These are phyloP conservation scores for Rhinichthys osculus DNA, from an alignment of 2,797 vertebrate genomes.

Conservation along the genomic window DNA sequence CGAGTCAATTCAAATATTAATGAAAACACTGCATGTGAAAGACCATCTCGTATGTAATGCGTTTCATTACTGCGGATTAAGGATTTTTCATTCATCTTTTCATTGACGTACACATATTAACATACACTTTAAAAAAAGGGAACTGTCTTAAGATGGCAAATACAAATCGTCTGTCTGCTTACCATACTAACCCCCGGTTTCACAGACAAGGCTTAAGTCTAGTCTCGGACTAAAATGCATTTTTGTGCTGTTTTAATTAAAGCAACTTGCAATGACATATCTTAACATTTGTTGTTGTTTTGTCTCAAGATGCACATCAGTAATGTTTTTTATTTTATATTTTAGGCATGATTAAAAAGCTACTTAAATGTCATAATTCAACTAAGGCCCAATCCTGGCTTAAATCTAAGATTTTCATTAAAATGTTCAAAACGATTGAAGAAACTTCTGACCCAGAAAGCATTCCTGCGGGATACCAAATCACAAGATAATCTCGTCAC, in stretches of 20 bases:
- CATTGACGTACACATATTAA: neutral
- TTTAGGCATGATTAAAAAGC: too few relatives aligned
- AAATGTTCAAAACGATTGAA: neutral
- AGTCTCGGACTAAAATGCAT: too few relatives aligned
- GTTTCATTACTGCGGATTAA: neutral
- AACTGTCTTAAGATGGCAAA: neutral
- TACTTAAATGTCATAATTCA: too few relatives aligned
- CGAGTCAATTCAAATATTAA: neutral
- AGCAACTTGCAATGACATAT: too few relatives aligned
- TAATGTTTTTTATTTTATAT: neutral
- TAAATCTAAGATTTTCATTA: constrained; percentile 3
- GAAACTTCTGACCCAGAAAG: constrained; percentile 16
- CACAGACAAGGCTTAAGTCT: too few relatives aligned
- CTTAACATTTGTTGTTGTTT: too few relatives aligned
- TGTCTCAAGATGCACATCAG: too few relatives aligned
- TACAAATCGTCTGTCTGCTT: neutral
- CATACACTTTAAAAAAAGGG: neutral
- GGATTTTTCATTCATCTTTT: neutral
- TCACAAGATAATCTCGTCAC: constrained; percentile 15
- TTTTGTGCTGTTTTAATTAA: too few relatives aligned
- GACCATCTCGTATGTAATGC: neutral
- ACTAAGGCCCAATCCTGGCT: too few relatives aligned
- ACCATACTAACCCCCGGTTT: neutral
- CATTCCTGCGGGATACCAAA: constrained; percentile 23
- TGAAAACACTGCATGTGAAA: neutral